Percentiles rank a stretch among this genome's conserved stretches.
These are phyloP conservation scores for Camelus bactrianus DNA, from an alignment of 2,113 vertebrate genomes.

Conservation along the genomic window DNA sequence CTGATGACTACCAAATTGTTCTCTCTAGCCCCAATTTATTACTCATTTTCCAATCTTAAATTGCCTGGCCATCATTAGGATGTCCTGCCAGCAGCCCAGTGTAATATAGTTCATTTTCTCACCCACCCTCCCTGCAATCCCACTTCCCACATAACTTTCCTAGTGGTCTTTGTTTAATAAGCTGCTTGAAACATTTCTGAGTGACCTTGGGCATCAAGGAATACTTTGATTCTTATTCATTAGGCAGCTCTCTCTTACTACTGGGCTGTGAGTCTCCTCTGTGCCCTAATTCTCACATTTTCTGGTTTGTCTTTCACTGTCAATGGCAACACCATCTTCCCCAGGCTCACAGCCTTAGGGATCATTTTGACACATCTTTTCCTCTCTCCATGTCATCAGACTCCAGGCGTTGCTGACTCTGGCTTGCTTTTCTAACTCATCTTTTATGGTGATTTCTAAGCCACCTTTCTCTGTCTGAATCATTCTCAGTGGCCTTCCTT, in stretches of 20 bases:
- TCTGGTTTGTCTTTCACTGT: background rate
- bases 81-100: background rate
- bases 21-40: background rate
- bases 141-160: background rate
- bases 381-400: background rate
- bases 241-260: background rate
- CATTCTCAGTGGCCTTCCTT: background rate
- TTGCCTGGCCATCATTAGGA: background rate
- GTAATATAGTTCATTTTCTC: background rate
- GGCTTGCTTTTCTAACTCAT: background rate
- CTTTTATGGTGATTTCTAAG: background rate
- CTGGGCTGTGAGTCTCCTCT: background rate
- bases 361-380: background rate
- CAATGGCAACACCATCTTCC: background rate
- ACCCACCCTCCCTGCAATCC: background rate
- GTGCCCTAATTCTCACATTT: background rate
- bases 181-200: background rate
- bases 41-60: slow-evolving; percentile 1
- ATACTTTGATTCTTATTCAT: background rate
- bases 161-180: background rate
- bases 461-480: background rate
- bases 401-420: background rate
- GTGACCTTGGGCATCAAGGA: background rate
- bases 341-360: background rate
- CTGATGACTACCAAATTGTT: background rate